These are phyloP conservation scores for Aurelia aurita complex sp. Pacific DNA, from an alignment of 30 jellyfish, hydroid and myxozoan species.

Conservation along the genomic window DNA sequence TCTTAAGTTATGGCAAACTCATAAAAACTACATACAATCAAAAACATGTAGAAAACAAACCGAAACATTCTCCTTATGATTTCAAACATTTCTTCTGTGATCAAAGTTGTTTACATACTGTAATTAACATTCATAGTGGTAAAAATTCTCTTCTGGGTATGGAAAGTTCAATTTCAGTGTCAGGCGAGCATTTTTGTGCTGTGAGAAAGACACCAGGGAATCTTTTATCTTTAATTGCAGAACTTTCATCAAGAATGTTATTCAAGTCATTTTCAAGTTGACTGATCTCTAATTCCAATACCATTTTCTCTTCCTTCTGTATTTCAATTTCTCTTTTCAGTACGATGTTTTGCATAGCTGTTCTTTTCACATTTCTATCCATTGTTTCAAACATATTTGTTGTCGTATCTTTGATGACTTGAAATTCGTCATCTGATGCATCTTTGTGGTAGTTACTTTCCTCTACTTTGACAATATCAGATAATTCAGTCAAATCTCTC, in stretches of 20 bases:
- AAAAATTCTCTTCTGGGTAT: conserved; percentile 50
- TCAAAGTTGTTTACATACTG: not conserved
- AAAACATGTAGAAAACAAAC: no score
- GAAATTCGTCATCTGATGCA: conserved; percentile 4
- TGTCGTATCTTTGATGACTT: conserved; percentile 15
- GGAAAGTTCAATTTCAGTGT: conserved; percentile 37
- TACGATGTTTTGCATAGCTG: conserved; percentile 19
- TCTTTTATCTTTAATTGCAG: not conserved
- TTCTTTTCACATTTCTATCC: conserved; percentile 34
- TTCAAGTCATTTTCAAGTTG: conserved; percentile 30
- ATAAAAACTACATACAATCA: no score
- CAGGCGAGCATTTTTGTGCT: conserved; percentile 48
- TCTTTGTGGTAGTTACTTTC: conserved; percentile 6
- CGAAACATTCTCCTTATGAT: no score
- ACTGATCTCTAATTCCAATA: conserved; percentile 22
- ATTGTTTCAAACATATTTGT: conserved; percentile 16
- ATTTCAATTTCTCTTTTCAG: conserved; percentile 50
- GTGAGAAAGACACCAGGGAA: conserved; percentile 40
- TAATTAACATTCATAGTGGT: conserved; percentile 17
- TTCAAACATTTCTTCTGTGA: no score
- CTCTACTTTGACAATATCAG: conserved; percentile 33
- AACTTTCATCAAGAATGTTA: conserved; percentile 8
- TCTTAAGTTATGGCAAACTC: no score
- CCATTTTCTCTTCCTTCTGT: conserved; percentile 20
- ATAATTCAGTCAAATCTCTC: conserved; percentile 23